These are phyloP conservation scores for Elymnias hypermnestra DNA, from an alignment of 1,140 invertebrate genomes.

Conservation along the genomic window DNA sequence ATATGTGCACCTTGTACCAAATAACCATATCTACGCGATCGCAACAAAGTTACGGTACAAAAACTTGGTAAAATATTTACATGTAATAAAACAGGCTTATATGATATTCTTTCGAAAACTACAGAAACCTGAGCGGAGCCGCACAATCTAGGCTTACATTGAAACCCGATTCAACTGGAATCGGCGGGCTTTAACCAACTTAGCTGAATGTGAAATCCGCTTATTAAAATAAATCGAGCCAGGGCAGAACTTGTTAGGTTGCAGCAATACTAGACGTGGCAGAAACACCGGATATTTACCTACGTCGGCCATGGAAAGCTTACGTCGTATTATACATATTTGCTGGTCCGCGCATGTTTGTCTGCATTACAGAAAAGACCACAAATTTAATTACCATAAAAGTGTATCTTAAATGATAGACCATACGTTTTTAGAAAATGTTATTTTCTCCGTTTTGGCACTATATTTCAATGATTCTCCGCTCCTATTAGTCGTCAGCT, in stretches of 20 bases:
- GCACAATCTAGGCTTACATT: conserved; percentile 56
- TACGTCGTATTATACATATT: too few species aligned
- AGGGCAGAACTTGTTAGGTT: conserved; percentile 34
- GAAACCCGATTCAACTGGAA: conserved; percentile 53
- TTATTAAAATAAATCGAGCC: conserved; percentile 53
- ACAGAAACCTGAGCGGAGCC: conserved; percentile 44
- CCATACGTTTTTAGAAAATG: too few species aligned
- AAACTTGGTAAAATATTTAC: conserved; percentile 13
- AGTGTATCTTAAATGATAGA: too few species aligned
- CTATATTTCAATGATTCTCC: too few species aligned
- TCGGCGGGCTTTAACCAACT: conserved; percentile 28
- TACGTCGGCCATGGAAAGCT: too few species aligned
- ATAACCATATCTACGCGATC: too few species aligned
- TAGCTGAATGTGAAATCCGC: conserved; percentile 42
- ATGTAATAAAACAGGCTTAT: conserved; percentile 7
- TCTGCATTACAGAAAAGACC: too few species aligned
- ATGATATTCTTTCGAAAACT: conserved; percentile 21
- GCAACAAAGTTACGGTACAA: not conserved
- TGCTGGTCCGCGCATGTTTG: too few species aligned
- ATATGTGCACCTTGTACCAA: too few species aligned
- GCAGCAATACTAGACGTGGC: conserved; percentile 19
- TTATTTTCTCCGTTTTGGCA: too few species aligned
- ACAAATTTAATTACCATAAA: too few species aligned
- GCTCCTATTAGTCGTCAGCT: too few species aligned
- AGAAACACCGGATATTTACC: conserved; percentile 1